Base-by-base conservation (phyloP, 2,888 invertebrate genomes). In the Biston stratarius region DNA sequence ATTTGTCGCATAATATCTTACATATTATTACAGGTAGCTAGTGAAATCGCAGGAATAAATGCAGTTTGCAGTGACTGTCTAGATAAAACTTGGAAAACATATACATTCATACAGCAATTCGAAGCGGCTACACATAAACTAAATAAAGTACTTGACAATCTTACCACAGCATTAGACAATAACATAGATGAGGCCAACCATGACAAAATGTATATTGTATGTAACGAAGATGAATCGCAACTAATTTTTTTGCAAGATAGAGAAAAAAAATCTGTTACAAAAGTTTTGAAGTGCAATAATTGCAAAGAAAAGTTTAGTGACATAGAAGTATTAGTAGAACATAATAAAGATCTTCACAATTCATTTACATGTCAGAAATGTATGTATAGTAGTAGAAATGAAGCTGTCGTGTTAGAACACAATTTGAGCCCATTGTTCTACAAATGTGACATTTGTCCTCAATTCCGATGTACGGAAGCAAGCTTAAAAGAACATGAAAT, bases 41-140 rank as follows among this genome's bases (percentile, higher is more conserved):
- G 87, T 69, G 84, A 86, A 65, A 81, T 91, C 38, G 77, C 84
- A 34, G 91, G 91, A 0, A 73, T 92, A 47, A 88, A 92, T 72
- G 88, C 86, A 44, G 83, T 91, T 1, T 93, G 93, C 67, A 77
- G 80, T 34, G 74, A 81, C 38, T 93, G 93, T 72, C 82, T 84
- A 0, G 79, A 87, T 12, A 83, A 81, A 72, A 77, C 82, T 12
- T 58, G 89, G 1, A 77, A 85, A 57, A 77, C 81, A 2, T 47
- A 77, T 1, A 83, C 77, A 58, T 90, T 93, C 59, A 71, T 91
- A 7, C 70, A 86, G 51, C 77, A 70, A 40, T 90, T 85, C 70
- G 77, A 82, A 67, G 76, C 72, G 9, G 83, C 89, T 0, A 82
- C 83, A n/a, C 58, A 74, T 59, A 61, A 82, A 47, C 72, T 93